Percentiles rank a stretch among this genome's conserved stretches.
Evolutionary conservation across 2,797 vertebrate species (phyloP).

Genomic region (Onychomys arenicola): DNA sequence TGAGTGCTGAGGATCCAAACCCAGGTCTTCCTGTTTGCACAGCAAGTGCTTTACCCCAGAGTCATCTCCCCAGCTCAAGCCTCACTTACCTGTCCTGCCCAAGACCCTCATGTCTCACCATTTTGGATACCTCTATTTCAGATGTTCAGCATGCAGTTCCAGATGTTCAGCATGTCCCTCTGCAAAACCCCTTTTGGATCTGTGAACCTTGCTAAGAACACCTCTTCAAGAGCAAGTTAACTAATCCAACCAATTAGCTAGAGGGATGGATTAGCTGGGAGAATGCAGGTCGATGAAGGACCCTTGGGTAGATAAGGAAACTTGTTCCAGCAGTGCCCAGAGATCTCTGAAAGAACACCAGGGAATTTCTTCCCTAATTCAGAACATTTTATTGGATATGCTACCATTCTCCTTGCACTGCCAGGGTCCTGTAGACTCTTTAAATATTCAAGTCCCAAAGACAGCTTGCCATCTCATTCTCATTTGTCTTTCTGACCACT

Average conservation of each 20-base stretch:
- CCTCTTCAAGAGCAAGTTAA: slow-evolving; percentile 6
- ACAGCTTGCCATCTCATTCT: neutral
- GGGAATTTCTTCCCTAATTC: neutral
- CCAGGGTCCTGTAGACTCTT: neutral
- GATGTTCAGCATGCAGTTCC: neutral
- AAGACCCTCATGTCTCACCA: neutral
- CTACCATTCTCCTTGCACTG: neutral
- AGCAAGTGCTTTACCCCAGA: neutral
- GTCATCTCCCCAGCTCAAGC: neutral
- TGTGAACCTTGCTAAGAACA: neutral
- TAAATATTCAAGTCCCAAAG: neutral
- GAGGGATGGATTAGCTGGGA: neutral
- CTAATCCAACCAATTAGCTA: neutral
- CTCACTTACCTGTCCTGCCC: neutral
- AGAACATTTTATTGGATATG: neutral
- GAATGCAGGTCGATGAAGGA: neutral
- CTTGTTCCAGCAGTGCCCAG: neutral
- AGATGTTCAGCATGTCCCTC: neutral
- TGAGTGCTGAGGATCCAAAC: neutral
- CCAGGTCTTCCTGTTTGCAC: neutral
- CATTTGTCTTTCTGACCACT: neutral
- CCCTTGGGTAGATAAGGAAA: neutral
- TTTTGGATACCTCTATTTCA: neutral
- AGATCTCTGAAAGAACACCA: neutral
- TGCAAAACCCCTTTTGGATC: neutral